Evolutionary conservation across 2,888 invertebrate species (phyloP).

Genomic region (Ischnura elegans): DNA sequence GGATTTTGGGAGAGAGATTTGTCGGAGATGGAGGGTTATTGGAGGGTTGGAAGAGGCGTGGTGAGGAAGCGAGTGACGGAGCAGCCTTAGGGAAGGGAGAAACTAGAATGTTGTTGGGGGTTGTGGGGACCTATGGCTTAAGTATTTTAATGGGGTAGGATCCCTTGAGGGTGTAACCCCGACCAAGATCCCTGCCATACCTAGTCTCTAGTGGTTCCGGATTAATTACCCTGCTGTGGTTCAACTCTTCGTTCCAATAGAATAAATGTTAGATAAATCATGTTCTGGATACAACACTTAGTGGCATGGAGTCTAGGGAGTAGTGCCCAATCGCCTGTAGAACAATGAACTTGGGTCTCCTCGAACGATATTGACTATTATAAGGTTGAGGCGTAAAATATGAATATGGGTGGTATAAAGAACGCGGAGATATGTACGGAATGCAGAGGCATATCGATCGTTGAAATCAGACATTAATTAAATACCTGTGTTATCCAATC

Average conservation of each 20-base stretch:
- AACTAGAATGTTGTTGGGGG: neutral
- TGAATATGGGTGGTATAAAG: neutral
- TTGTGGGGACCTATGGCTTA: neutral
- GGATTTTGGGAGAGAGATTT: too few species aligned
- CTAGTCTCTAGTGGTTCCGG: neutral
- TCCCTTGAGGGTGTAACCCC: neutral
- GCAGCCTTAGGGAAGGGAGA: neutral
- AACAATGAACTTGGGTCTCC: neutral
- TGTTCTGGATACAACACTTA: neutral
- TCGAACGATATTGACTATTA: neutral
- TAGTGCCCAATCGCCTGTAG: neutral
- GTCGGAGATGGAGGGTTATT: neutral
- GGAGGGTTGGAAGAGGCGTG: neutral
- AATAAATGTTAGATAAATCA: neutral
- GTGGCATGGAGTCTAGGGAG: neutral
- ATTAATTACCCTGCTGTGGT: neutral
- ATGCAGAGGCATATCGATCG: neutral
- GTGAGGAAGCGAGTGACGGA: neutral
- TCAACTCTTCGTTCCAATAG: neutral
- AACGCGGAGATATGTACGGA: neutral
- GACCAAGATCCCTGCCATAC: neutral
- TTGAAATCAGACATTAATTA: neutral
- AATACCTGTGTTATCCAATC: too few species aligned
- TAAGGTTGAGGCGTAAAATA: neutral
- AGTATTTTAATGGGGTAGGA: neutral